phyloP scores from a whole-genome alignment of 1,140 invertebrate genomes.

The Cotesia typhae region DNA sequence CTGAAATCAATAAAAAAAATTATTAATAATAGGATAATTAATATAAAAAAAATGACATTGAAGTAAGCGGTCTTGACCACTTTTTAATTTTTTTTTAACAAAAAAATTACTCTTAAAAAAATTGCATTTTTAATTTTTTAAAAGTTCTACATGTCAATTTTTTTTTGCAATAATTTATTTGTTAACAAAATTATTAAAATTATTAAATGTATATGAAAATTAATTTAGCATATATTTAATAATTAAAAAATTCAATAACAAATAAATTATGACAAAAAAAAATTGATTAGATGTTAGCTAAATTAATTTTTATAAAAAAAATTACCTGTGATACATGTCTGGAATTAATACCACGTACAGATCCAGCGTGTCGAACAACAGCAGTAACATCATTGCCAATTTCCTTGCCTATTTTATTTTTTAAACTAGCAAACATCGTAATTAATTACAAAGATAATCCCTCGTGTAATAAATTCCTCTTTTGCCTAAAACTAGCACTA shows the following conservation, averaged over 20 bases:
- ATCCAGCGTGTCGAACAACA: constrained; percentile 66
- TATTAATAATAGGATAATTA: no score
- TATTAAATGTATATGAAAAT: background rate
- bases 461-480: background rate
- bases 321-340: constrained; percentile 64
- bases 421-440: constrained; percentile 73
- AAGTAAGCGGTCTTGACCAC: no score
- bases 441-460: constrained; percentile 15
- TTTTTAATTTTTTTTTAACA: no score
- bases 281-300: no score
- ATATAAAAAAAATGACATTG: no score
- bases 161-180: no score
- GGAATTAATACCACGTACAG: constrained; percentile 67
- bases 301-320: background rate
- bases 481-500: constrained; percentile 1
- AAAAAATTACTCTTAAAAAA: no score
- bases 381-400: constrained; percentile 74
- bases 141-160: no score
- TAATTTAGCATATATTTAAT: constrained; percentile 10
- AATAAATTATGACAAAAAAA: no score
- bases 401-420: constrained; percentile 80
- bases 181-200: no score
- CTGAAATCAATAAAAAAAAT: no score
- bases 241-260: background rate
- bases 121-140: no score